Evolutionary conservation across 2,888 invertebrate species (phyloP).

Genomic region (Machimus atricapillus): DNA sequence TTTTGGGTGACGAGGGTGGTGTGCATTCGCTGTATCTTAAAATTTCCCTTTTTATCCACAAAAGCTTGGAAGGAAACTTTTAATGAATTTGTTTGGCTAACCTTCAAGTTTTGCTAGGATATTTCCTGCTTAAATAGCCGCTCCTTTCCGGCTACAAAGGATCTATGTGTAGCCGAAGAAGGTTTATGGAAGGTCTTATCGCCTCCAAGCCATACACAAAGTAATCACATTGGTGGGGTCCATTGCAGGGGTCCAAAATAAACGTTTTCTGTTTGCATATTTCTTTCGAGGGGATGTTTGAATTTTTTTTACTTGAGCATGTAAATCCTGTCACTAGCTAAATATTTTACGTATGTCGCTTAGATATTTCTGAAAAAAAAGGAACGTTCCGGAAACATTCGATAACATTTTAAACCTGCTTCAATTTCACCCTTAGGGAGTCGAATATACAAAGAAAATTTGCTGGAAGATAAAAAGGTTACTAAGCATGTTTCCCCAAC

Average conservation of each 20-base stretch:
- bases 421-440: not conserved
- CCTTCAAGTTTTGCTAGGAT: constrained; percentile 4
- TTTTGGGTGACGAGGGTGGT: not conserved
- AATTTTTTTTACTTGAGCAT: not conserved
- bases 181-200: not conserved
- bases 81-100: constrained; percentile 31
- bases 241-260: not conserved
- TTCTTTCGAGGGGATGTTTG: not conserved
- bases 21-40: not conserved
- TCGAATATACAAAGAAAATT: not conserved
- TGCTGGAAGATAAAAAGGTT: not conserved
- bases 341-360: not conserved
- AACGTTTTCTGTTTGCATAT: not conserved
- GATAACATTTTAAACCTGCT: not conserved
- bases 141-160: not conserved
- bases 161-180: not conserved
- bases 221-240: not conserved
- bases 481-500: not conserved
- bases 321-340: not conserved
- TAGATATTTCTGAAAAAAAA: not conserved
- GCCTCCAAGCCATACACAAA: not conserved
- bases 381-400: not conserved
- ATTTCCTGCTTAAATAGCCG: constrained; percentile 9
- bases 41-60: not conserved
- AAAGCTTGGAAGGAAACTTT: not conserved